phyloP scores from a whole-genome alignment of 1,140 invertebrate genomes.

The Goniozus legneri region DNA sequence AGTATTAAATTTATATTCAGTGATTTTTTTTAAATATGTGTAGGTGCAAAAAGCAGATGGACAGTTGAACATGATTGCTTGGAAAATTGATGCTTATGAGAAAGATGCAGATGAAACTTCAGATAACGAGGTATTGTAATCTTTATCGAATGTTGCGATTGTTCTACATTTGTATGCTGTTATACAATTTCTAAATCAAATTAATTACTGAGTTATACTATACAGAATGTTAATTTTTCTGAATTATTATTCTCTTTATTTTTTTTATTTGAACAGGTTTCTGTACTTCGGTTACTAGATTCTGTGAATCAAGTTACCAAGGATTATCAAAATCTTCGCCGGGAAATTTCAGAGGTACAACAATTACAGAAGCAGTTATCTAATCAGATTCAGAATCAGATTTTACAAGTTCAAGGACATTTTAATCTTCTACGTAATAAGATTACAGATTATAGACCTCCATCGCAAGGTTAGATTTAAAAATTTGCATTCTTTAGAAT shows the following conservation, averaged over 20 bases:
- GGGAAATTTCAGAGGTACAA: conserved; percentile 59
- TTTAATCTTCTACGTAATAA: conserved; percentile 47
- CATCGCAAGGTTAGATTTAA: too few species aligned
- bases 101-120: conserved; percentile 48
- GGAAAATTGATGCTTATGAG: conserved; percentile 51
- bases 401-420: conserved; percentile 49
- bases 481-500: too few species aligned
- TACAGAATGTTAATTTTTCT: conserved; percentile 3
- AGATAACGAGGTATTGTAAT: conserved; percentile 33
- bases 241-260: conserved; percentile 1
- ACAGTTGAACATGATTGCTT: conserved; percentile 49
- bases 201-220: conserved; percentile 8
- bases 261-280: conserved; percentile 37
- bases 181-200: conserved; percentile 3
- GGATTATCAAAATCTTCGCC: conserved; percentile 58
- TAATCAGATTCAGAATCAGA: conserved; percentile 52
- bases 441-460: conserved; percentile 41
- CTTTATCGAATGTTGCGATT: too few species aligned
- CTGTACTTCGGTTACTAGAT: conserved; percentile 56
- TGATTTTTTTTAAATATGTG: conserved; percentile 2
- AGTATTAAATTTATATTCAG: conserved; percentile 1
- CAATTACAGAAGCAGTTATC: conserved; percentile 60
- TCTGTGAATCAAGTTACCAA: conserved; percentile 59
- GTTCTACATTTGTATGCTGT: too few species aligned
- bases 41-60: conserved; percentile 48